Base-by-base conservation (phyloP, 2,888 invertebrate species). In the Nipponacmea schrenckii region DNA sequence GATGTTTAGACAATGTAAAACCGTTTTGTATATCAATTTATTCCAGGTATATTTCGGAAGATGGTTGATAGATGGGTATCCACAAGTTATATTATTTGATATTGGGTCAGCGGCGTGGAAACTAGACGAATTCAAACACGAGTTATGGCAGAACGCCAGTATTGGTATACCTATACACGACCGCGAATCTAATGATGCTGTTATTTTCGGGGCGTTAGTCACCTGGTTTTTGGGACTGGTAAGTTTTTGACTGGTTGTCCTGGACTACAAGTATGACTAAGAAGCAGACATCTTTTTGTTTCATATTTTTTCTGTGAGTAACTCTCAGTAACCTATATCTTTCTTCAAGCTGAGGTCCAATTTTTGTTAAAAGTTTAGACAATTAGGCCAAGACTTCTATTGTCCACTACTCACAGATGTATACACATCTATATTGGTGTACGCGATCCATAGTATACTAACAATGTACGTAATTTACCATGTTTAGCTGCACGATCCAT, bases 11-110 rank as follows among this genome's bases (percentile, higher is more conserved):
- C n/a, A n/a, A n/a, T n/a, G n/a, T n/a, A n/a, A n/a, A n/a, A n/a
- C n/a, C n/a, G n/a, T n/a, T 10, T 8, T 39, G 1, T 10, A 39
- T 39, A 8, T 39, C 1, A 8, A 39, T 8, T 69, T 70, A n/a
- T 72, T 79, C 5, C 77, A 95, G 94, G 91, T 97, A 14, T 93
- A 95, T 85, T 96, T 96, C 46, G 99, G 99, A n/a, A 94, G 97
- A 2, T 99, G 99, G 99, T 90, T 99, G 67, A 99, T 99, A 2
- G 99, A 99, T 86, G 99, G 99, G n/a, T 98, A 97, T 91, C 99
- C 99, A 0, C 97, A 97, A 89, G 94, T 99, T 62, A 93, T 99
- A 69, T 91, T 99, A 4, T 98, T 99, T 91, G 99, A 99, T 89
- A 95, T 99, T 86, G 96, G 96, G 24, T 96, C 96, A 0, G 97